Conservation (phyloP, 2,797 vertebrate species). For the Peromyscus eremicus region DNA sequence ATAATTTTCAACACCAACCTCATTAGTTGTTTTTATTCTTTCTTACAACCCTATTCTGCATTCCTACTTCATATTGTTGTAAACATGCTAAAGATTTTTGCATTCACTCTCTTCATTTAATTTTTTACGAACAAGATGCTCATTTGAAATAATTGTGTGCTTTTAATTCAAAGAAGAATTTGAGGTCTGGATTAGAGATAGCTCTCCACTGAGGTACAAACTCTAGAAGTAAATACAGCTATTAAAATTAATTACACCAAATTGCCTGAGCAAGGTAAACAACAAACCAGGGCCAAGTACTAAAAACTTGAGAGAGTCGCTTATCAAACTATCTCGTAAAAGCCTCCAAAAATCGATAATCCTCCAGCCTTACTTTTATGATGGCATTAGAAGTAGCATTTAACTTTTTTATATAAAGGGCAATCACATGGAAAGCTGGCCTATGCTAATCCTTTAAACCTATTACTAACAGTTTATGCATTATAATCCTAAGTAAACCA, state of each 20-base stretch:
- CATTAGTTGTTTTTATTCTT: background rate
- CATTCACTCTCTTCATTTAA: slow-evolving; percentile 27
- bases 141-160: slow-evolving; percentile 61
- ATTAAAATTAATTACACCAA: slow-evolving; percentile 80
- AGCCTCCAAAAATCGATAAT: slow-evolving; percentile 70
- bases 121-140: slow-evolving; percentile 57
- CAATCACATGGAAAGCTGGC: background rate
- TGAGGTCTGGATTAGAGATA: slow-evolving; percentile 55
- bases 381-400: slow-evolving; percentile 72
- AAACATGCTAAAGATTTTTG: slow-evolving; percentile 20
- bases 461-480: slow-evolving; percentile 72
- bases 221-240: slow-evolving; percentile 77
- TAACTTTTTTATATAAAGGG: slow-evolving; percentile 72
- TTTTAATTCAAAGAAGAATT: slow-evolving; percentile 71
- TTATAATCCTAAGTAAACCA: slow-evolving; percentile 70
- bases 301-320: slow-evolving; percentile 67
- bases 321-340: slow-evolving; percentile 73
- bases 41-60: background rate
- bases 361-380: slow-evolving; percentile 66
- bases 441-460: slow-evolving; percentile 73
- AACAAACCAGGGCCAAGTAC: slow-evolving; percentile 62
- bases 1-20: background rate
- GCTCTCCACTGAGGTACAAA: slow-evolving; percentile 65
- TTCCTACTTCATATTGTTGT: background rate
- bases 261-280: slow-evolving; percentile 75